Conservation (phyloP, 2,797 vertebrate species). For the Emydoidea blandingii region DNA sequence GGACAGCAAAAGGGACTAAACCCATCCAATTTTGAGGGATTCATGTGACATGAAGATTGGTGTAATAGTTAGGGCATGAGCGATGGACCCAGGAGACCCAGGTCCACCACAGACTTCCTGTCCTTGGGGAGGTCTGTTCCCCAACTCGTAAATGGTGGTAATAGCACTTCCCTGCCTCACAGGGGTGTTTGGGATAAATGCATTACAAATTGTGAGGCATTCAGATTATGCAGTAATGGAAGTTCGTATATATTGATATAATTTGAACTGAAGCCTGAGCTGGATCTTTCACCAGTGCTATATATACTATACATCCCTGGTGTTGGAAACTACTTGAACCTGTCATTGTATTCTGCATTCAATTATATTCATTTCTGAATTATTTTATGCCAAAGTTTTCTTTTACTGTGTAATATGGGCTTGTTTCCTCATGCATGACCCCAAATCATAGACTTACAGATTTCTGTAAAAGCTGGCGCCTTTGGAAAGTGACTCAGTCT, state of each 20-base stretch:
- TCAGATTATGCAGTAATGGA: background rate
- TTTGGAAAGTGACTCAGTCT: background rate
- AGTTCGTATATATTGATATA: background rate
- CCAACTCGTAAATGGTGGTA: background rate
- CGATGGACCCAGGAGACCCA: background rate
- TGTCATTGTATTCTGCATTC: background rate
- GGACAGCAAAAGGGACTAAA: background rate
- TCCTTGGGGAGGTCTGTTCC: background rate
- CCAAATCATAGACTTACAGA: background rate
- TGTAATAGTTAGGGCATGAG: background rate
- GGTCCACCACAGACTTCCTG: background rate
- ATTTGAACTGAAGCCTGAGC: background rate
- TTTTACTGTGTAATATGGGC: rapidly evolving
- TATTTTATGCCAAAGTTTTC: background rate
- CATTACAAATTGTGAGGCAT: background rate
- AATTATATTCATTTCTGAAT: background rate
- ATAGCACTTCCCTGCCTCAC: background rate
- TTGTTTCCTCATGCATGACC: background rate
- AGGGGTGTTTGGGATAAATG: background rate
- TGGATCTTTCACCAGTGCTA: background rate
- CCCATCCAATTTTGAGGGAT: background rate
- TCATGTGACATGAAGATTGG: background rate
- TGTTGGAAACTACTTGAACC: background rate
- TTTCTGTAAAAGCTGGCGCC: background rate
- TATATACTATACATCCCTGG: background rate